Base-by-base conservation (phyloP, 2,888 invertebrate genomes). In the Tetragonula carbonaria region DNA sequence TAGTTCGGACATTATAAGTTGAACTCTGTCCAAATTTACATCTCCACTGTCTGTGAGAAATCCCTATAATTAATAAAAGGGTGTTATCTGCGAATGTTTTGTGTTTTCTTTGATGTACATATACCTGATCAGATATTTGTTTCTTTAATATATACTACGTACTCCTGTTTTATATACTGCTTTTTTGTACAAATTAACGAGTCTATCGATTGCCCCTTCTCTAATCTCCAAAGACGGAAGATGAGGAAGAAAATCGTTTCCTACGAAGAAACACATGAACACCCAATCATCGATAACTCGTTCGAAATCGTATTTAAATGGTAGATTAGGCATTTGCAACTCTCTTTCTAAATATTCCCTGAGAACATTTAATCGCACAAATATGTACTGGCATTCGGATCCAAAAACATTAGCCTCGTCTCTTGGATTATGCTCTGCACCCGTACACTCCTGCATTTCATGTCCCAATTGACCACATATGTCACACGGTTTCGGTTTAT, bases 221-320 rank as follows among this genome's bases (percentile, higher is more conserved):
- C 99, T 96, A 92, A 99, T 99, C 96, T 99, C 99, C 90, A 99
- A 95, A 74, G 99, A 99, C 6, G 99, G 99, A 88, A 99, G 95
- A 95, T 99, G 99, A 0, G 99, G 99, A 91, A 99, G 95, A 94
- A 99, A 99, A 95, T 99, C 99, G 93, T 99, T 99, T 71, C 99
- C 99, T 74, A 99, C 99, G 95, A 99, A 99, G 95, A 99, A 99
- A 94, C 99, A 99, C 98, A 99, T 99, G 92, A 97, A 97, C 8
- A 97, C 99, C 99, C 99, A 99, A 95, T 99, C 99, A 93, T 99
- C 99, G 23, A 99, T 94, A 0, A 97, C 98, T 78, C 99, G 95
- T 92, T 99, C 99, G 94, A 99, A 98, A 93, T 99, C 98, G 94
- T 98, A 99, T 73, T 96, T 95, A 95, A 99, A 99, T 5, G 99